Percentiles rank a stretch among this genome's conserved stretches.
These are phyloP conservation scores for Ciconia nigra DNA, from an alignment of 2,797 vertebrate genomes.

Conservation along the genomic window DNA sequence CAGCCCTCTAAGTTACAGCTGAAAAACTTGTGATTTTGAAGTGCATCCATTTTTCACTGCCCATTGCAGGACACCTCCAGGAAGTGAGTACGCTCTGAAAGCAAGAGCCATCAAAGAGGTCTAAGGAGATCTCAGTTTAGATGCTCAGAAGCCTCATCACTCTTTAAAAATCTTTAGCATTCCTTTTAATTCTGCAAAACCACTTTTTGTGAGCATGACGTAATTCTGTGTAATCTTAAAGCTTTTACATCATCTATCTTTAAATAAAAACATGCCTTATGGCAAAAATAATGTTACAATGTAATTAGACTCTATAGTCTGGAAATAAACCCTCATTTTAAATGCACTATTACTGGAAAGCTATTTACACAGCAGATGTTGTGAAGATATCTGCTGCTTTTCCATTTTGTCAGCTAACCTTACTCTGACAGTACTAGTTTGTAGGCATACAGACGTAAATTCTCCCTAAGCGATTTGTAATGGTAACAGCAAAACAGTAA, in stretches of 20 bases:
- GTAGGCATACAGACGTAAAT: constrained; percentile 8
- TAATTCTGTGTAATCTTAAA: not conserved
- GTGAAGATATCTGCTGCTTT: constrained; percentile 57
- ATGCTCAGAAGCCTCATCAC: not conserved
- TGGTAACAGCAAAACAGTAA: constrained; percentile 34
- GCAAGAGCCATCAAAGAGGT: no score
- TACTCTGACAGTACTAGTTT: not conserved
- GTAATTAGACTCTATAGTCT: constrained; percentile 54
- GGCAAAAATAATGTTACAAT: constrained; percentile 43
- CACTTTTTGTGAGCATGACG: not conserved
- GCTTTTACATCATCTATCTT: constrained; percentile 21
- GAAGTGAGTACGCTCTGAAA: not conserved
- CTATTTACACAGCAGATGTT: constrained; percentile 66
- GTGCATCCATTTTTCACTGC: not conserved
- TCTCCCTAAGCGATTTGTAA: constrained; percentile 13
- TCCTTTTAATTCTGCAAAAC: not conserved
- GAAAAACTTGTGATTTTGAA: not conserved
- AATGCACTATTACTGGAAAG: constrained; percentile 46
- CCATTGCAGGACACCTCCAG: not conserved
- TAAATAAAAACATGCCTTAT: constrained; percentile 57
- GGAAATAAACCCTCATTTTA: constrained; percentile 50
- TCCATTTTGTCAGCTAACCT: constrained; percentile 38
- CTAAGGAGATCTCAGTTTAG: not conserved
- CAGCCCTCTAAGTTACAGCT: not conserved
- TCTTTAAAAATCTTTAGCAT: not conserved